Evolutionary conservation across 2,888 invertebrate genomes (phyloP).

Genomic region (Rhaphigaster nebulosa): DNA sequence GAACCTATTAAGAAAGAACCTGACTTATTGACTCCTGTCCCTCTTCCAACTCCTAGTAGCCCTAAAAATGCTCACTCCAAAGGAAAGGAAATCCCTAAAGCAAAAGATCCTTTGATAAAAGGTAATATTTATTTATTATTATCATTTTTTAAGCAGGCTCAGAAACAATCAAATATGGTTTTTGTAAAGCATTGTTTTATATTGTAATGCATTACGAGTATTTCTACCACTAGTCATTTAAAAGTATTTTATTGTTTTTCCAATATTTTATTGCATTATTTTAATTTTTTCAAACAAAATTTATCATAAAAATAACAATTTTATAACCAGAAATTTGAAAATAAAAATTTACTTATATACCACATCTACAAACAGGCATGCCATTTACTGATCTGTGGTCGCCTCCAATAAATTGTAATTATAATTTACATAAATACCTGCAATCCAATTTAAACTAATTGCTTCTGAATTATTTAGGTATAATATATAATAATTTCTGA

Average conservation of each 20-base stretch:
- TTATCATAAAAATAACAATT: neutral
- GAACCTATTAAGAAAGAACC: conserved; percentile 5
- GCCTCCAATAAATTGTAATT: neutral
- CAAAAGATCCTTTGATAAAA: neutral
- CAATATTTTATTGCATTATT: neutral
- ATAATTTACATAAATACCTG: neutral
- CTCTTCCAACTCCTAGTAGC: neutral
- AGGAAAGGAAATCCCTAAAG: conserved; percentile 15
- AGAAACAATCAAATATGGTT: neutral
- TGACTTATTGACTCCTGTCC: neutral
- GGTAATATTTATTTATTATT: conserved; percentile 11
- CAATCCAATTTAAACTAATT: neutral
- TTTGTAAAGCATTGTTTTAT: neutral
- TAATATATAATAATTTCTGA: no score
- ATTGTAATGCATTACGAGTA: neutral
- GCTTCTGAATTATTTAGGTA: neutral
- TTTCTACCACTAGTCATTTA: no score
- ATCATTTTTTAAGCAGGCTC: neutral
- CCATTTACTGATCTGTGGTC: neutral
- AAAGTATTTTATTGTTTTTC: neutral
- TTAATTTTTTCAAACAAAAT: neutral
- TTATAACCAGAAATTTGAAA: neutral
- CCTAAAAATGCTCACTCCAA: conserved; percentile 31
- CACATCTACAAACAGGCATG: neutral
- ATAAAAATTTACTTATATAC: neutral